A percentile compares a stretch with the other conserved stretches of the same genome.
phyloP scores from a whole-genome alignment of 2,797 vertebrate species.

The Acanthis flammea region DNA sequence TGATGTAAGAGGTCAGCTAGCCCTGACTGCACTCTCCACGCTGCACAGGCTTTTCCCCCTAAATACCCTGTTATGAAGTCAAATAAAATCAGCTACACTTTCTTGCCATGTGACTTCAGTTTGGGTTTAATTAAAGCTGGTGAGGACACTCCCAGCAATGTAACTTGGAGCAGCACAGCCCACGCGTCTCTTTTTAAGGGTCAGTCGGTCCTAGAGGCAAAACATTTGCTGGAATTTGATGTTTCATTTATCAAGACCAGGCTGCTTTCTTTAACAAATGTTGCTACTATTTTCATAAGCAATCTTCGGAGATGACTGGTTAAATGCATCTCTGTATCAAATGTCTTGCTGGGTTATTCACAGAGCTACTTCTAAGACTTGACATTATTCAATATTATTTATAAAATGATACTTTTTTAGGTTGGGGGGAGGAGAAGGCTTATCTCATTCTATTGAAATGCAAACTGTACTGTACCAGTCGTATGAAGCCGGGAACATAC shows the following conservation, averaged over 20 bases:
- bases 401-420: slow-evolving; percentile 76
- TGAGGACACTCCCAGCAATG: neutral
- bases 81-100: slow-evolving; percentile 57
- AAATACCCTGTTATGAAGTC: slow-evolving; percentile 5
- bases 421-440: slow-evolving; percentile 64
- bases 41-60: neutral
- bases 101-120: slow-evolving; percentile 48
- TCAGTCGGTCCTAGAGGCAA: slow-evolving; percentile 56
- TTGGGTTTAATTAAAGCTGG: slow-evolving; percentile 64
- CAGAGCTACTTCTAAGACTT: slow-evolving; percentile 74
- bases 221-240: slow-evolving; percentile 70
- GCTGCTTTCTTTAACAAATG: slow-evolving; percentile 76
- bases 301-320: slow-evolving; percentile 74
- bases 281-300: slow-evolving; percentile 76
- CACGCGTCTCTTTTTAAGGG: slow-evolving; percentile 58
- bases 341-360: slow-evolving; percentile 77
- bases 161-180: neutral
- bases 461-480: slow-evolving; percentile 69
- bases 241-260: slow-evolving; percentile 74
- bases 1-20: neutral
- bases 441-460: slow-evolving; percentile 79
- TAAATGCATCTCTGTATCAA: slow-evolving; percentile 75
- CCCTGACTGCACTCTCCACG: neutral
- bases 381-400: slow-evolving; percentile 79
- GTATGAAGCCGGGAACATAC: slow-evolving; percentile 53